A percentile compares a stretch with the other conserved stretches of the same genome.
phyloP scores from a whole-genome alignment of 2,888 invertebrate species.

The Drosophila kanekoi region DNA sequence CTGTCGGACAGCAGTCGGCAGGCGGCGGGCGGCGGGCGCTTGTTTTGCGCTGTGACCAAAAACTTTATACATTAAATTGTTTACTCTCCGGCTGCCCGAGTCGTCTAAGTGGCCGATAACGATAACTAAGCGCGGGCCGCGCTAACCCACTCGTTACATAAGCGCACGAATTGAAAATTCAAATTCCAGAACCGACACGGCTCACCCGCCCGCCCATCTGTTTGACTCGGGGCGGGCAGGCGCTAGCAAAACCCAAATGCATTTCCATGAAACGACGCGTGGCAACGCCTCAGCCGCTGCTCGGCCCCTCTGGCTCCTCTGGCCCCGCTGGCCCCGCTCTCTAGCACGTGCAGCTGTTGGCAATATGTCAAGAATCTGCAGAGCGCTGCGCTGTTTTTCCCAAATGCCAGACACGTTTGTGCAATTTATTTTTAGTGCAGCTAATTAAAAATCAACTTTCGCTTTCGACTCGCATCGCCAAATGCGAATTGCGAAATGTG shows the following conservation, averaged over 20 bases:
- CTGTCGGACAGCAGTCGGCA: slow-evolving; percentile 3
- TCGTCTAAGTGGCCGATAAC: slow-evolving; percentile 69
- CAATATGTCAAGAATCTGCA: slow-evolving; percentile 78
- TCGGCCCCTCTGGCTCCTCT: not conserved
- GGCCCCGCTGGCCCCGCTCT: not conserved
- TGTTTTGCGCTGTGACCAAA: slow-evolving; percentile 54
- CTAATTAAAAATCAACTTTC: slow-evolving; percentile 72
- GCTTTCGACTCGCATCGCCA: slow-evolving; percentile 41
- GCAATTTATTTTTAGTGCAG: slow-evolving; percentile 60
- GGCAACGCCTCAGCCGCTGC: slow-evolving; percentile 60
- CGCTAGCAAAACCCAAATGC: slow-evolving; percentile 49
- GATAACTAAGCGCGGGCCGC: slow-evolving; percentile 35
- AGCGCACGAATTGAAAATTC: slow-evolving; percentile 30
- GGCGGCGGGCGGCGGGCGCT: slow-evolving; percentile 27
- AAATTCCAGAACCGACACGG: slow-evolving; percentile 32
- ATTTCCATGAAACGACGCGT: slow-evolving; percentile 66
- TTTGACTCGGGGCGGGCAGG: slow-evolving; percentile 23
- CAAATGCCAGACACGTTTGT: slow-evolving; percentile 46
- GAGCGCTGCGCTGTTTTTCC: slow-evolving; percentile 32
- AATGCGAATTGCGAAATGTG: slow-evolving; percentile 28
- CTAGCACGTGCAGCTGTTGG: slow-evolving; percentile 72
- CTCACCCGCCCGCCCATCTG: slow-evolving; percentile 57
- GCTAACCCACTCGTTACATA: slow-evolving; percentile 6
- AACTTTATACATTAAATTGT: slow-evolving; percentile 77
- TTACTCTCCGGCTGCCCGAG: slow-evolving; percentile 60